Evolutionary conservation across 2,888 invertebrate species (phyloP).

Genomic region (Pterostichus niger): DNA sequence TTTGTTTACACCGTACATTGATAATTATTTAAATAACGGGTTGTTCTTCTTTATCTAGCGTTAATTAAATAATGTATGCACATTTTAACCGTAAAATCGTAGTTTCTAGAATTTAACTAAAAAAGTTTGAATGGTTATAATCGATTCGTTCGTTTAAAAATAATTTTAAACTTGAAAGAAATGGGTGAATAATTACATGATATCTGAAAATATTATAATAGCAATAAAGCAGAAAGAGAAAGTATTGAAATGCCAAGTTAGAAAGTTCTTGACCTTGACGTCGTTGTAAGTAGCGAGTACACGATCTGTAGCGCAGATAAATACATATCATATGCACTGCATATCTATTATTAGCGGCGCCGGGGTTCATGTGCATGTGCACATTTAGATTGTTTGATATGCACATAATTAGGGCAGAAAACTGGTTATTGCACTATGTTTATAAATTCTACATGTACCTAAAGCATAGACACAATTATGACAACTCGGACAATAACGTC

Average conservation of each 20-base stretch:
- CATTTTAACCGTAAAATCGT: not conserved
- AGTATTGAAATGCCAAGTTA: conserved; percentile 38
- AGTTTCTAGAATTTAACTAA: not conserved
- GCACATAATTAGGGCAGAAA: too few species aligned
- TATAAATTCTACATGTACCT: too few species aligned
- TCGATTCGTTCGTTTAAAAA: not conserved
- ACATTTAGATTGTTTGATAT: not conserved
- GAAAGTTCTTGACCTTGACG: conserved; percentile 55
- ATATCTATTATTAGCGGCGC: conserved; percentile 8
- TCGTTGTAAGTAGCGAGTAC: not conserved
- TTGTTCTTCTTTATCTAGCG: conserved; percentile 44
- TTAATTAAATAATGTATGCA: conserved; percentile 47
- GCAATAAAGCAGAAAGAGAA: conserved; percentile 44
- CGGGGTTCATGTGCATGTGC: not conserved
- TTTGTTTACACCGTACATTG: not conserved
- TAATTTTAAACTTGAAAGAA: not conserved
- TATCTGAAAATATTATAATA: conserved; percentile 32
- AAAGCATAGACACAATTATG: too few species aligned
- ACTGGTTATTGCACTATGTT: too few species aligned
- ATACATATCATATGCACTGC: conserved; percentile 11
- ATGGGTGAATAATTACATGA: conserved; percentile 3
- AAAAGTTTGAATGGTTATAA: not conserved
- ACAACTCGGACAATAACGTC: too few species aligned
- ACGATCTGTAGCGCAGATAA: conserved; percentile 26
- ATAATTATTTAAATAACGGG: conserved; percentile 56